Evolutionary conservation across 2,888 invertebrate genomes (phyloP), one percentile per base, ranked within the genome.

Genomic region (Eurois occulta): DNA sequence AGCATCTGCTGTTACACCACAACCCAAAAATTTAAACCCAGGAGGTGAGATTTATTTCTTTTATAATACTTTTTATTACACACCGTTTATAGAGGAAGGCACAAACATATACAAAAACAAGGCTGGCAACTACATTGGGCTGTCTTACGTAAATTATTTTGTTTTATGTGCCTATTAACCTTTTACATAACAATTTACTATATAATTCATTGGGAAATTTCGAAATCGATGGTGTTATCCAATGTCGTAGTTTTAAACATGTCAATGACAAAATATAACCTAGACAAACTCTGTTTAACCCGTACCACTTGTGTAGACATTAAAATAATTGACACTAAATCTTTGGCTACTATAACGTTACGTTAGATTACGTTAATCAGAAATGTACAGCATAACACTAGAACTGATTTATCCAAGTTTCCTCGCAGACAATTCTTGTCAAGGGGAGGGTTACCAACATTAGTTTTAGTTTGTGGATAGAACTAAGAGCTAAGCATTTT

Each of bases 21-120:
- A 98, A 93, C 97, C 98, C 85, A 97, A 98, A 94, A 98, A 98
- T 94, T 94, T 98, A 90, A 97, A 97, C 90, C 97, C 98, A 83
- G 98, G 98, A 97, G 98, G 98, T 98, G 95, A 97, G 97, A 66
- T 69, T 66, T 60, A 83, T 83, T 52, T n/a, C 60, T 18, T 21
- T 64, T 43, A 46, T 77, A 24, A 41, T n/a, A 72, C 5, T 66
- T 72, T 69, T 64, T 67, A 83, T 62, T 66, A 18, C 43, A 21
- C 21, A 58, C 24, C 43, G 24, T 64, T 64, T 70, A 32, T 28
- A 35, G 28, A 52, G 8, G 46, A 55, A 68, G 32, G 21, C 18
- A 35, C n/a, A 77, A 52, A 28, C 13, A 43, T 76, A 69, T 16
- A 69, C 41, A 69, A 69, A 76, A 69, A 58, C 68, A 82, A 64